Evolutionary conservation across 2,888 invertebrate species (phyloP), one percentile per base, ranked within the genome.

Genomic region (Drosophila stalkeri): DNA sequence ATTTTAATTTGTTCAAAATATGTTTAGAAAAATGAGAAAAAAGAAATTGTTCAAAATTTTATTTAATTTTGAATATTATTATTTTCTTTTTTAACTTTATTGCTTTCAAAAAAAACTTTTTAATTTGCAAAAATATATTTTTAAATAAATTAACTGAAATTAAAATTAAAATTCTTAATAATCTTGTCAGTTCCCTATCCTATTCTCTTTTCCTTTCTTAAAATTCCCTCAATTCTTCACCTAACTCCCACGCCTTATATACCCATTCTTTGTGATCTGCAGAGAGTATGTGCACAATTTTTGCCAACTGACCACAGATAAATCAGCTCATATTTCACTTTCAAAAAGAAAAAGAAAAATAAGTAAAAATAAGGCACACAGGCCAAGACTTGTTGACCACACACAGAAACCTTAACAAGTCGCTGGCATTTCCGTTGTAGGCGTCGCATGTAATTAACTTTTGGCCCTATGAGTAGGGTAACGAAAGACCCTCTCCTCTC

Each of bases 391-490:
- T 81, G 56, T 43, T 64, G 82, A 82, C 85, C 82, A 87, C 88
- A 85, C 82, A 85, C 82, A 86, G 59, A 68, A 57, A 56, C 60
- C 71, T 61, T 49, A 63, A 77, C 60, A 66, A 60, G 59, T 46
- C 56, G 64, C 46, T 59, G 77, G 35, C 77, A 79, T 71, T 78
- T 86, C 76, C 89, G 73, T 62, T 76, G 87, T 84, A 86, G 89
- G 87, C 84, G 79, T 84, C 84, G 63, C 79, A 79, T 79, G 85
- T 84, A 84, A 89, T 84, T 84, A 89, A 72, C 85, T 79, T 86
- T 66, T 70, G 59, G 85, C 87, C 89, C 84, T 84, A 37, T 56
- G 68, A 81, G 68, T 39, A 47, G 61, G 51, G 47, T 47, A 49
- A 20, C 66, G 35, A 16, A 61, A 54, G 1, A 1, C 14, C 16